Evolutionary conservation across 2,113 vertebrate genomes (phyloP).

Genomic region (Macheiramphus alcinus): DNA sequence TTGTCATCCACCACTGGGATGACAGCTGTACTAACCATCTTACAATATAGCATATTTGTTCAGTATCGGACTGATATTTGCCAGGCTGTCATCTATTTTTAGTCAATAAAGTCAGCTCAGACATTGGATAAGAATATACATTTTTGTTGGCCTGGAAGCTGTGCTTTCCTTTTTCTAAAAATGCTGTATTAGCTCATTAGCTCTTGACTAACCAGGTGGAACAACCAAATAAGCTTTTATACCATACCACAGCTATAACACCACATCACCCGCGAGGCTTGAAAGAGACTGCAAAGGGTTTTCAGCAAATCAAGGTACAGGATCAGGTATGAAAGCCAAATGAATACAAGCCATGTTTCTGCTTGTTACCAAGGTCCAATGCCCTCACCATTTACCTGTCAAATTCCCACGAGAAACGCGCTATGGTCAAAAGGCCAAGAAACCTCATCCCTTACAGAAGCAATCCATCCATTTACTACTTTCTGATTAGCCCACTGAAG

Average conservation of each 20-base stretch:
- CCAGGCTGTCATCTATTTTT: not conserved
- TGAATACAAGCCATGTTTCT: not conserved
- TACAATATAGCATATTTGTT: not conserved
- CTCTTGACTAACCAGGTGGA: not conserved
- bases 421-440: not conserved
- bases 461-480: not conserved
- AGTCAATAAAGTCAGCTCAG: not conserved
- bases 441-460: not conserved
- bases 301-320: not conserved
- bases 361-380: not conserved
- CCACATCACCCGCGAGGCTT: not conserved
- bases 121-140: not conserved
- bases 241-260: not conserved
- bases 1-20: not conserved
- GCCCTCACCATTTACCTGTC: not conserved
- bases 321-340: not conserved
- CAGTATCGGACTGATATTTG: not conserved
- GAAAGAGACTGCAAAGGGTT: not conserved
- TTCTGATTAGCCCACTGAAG: not conserved
- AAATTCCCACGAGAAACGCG: rapidly evolving
- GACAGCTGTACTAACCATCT: not conserved
- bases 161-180: not conserved
- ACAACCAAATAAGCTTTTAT: not conserved
- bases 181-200: not conserved
- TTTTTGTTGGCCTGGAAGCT: not conserved